Evolutionary conservation across 1,140 invertebrate genomes (phyloP), one percentile per base, ranked within the genome.

Genomic region (Cephus cinctus): DNA sequence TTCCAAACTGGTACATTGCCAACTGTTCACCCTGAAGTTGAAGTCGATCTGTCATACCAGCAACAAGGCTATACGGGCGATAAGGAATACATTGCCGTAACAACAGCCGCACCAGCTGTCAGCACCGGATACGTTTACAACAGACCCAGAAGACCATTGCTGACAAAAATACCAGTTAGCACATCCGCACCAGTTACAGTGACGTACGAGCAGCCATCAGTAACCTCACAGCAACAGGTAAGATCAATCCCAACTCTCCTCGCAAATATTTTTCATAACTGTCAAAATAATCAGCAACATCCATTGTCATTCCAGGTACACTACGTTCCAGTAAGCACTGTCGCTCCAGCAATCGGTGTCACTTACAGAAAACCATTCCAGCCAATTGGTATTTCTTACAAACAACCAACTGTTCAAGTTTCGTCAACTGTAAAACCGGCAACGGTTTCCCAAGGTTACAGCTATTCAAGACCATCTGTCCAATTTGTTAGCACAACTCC

Each of bases 21-120:
- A 11, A 41, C 49, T 30, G 65, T 61, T 43, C 58, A 69, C 20
- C 56, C 69, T 1, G 68, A 57, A 25, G 59, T 65, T n/a, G 69
- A 71, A 51, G 60, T 63, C 34, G 64, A 57, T 23, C 54, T 71
- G 21, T 54, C 61, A 4, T 65, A 67, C 19, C 65, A 67, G 49
- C 51, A 32, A 23, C 50, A 34, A 18, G 49, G 44, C 11, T 56
- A 31, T 8, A 14, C 36, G 58, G 57, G 14, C 59, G 62, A 45
- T 49, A 62, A 70, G 36, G 47, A 38, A 43, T 57, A 59, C 34
- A 58, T 58, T 35, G 56, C 59, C 5, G 69, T 61, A 22, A 59
- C 59, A 47, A 38, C 44, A 35, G 57, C 62, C 43, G 54, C 47
- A 50, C 35, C 46, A 39, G 58, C 67, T 38, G 59, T 51, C 16